These are phyloP conservation scores for Plagodis pulveraria DNA, from an alignment of 2,888 invertebrate species.

Conservation along the genomic window DNA sequence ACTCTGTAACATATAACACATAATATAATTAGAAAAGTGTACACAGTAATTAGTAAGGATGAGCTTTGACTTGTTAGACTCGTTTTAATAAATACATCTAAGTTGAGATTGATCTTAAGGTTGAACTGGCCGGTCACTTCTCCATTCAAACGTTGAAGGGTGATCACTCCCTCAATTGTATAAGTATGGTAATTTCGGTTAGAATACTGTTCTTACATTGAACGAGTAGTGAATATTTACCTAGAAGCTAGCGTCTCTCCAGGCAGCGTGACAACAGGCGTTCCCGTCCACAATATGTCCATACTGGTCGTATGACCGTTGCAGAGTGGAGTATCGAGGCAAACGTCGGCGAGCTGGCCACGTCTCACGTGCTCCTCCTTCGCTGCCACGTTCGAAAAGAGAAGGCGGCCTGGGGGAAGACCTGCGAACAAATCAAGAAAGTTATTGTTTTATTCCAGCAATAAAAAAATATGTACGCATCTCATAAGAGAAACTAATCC, in stretches of 20 bases:
- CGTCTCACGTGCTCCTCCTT: conserved; percentile 99
- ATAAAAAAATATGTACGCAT: no score
- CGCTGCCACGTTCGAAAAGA: conserved; percentile 99
- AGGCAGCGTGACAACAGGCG: conserved; percentile 98
- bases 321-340: conserved; percentile 99
- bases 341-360: conserved; percentile 98
- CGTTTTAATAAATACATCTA: no score
- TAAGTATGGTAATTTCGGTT: no score
- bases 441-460: no score
- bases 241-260: conserved; percentile 92
- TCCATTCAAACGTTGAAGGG: no score
- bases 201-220: no score
- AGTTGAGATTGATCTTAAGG: no score
- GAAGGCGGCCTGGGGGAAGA: conserved; percentile 91
- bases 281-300: conserved; percentile 99
- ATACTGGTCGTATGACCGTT: conserved; percentile 99
- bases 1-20: conserved; percentile 86
- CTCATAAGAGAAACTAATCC: no score
- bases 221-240: conserved; percentile 49
- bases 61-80: no score
- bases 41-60: background rate
- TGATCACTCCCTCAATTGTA: no score
- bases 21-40: background rate
- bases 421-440: conserved; percentile 60
- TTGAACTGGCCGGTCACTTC: no score